Evolutionary conservation across 2,113 vertebrate genomes (phyloP).

Genomic region (Ranitomeya imitator): DNA sequence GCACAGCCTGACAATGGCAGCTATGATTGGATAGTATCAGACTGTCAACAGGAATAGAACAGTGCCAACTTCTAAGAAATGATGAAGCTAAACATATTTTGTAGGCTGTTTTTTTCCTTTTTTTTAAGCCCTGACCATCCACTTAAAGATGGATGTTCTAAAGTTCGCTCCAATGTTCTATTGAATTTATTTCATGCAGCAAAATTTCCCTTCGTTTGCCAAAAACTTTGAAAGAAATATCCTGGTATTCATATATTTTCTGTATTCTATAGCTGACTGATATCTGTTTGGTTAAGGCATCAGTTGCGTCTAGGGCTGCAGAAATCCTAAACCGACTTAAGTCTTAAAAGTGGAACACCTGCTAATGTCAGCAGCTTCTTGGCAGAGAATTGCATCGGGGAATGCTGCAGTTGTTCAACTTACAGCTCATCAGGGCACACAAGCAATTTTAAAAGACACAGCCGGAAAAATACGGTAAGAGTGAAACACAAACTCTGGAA

Average conservation of each 20-base stretch:
- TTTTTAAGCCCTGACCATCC: too few relatives aligned
- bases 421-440: conserved; percentile 20
- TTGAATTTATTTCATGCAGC: not conserved
- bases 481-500: conserved; percentile 44
- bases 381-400: not conserved
- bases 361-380: conserved; percentile 4
- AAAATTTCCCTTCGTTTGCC: not conserved
- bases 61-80: too few relatives aligned
- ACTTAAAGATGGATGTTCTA: too few relatives aligned
- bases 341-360: conserved; percentile 37
- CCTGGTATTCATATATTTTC: not conserved
- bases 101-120: too few relatives aligned
- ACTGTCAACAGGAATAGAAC: too few relatives aligned
- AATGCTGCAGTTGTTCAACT: conserved; percentile 31
- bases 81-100: too few relatives aligned
- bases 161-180: not conserved
- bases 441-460: conserved; percentile 52
- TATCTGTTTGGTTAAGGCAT: conserved; percentile 28
- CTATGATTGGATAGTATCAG: too few relatives aligned
- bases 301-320: not conserved
- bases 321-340: conserved; percentile 28
- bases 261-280: not conserved
- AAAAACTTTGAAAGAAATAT: not conserved
- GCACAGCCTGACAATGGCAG: too few relatives aligned
- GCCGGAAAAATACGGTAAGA: not conserved